Evolutionary conservation across 2,888 invertebrate genomes (phyloP).

Genomic region (Papilio protenor): DNA sequence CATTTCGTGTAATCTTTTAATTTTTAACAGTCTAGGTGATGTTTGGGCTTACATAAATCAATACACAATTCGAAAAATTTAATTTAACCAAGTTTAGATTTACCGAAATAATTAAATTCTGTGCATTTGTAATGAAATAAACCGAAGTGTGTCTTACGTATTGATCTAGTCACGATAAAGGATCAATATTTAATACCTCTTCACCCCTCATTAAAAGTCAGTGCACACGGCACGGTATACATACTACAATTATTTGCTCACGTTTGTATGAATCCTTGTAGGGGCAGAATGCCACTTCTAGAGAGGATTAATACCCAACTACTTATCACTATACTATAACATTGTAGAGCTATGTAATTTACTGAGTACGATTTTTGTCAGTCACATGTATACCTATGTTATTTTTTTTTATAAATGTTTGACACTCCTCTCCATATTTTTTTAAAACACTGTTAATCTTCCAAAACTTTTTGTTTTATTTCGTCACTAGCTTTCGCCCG

Average conservation of each 20-base stretch:
- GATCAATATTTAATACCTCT: background rate
- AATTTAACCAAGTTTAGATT: background rate
- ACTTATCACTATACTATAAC: background rate
- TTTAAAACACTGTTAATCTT: background rate
- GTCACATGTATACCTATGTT: background rate
- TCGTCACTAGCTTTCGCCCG: no score
- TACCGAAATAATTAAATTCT: background rate
- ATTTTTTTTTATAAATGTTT: background rate
- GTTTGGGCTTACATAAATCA: background rate
- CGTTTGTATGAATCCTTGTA: background rate
- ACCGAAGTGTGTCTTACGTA: background rate
- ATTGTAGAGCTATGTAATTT: no score
- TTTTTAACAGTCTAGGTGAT: background rate
- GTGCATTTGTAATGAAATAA: background rate
- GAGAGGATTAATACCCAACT: background rate
- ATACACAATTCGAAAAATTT: background rate
- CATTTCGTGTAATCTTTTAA: background rate
- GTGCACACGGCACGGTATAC: background rate
- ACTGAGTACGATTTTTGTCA: no score
- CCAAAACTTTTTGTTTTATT: no score
- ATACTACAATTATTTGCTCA: slow-evolving; percentile 10
- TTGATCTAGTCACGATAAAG: slow-evolving; percentile 8
- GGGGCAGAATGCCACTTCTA: background rate
- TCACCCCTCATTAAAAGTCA: slow-evolving; percentile 7
- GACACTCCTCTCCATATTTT: background rate